Evolutionary conservation across 2,888 invertebrate genomes (phyloP).

Genomic region (Heliconius erato): DNA sequence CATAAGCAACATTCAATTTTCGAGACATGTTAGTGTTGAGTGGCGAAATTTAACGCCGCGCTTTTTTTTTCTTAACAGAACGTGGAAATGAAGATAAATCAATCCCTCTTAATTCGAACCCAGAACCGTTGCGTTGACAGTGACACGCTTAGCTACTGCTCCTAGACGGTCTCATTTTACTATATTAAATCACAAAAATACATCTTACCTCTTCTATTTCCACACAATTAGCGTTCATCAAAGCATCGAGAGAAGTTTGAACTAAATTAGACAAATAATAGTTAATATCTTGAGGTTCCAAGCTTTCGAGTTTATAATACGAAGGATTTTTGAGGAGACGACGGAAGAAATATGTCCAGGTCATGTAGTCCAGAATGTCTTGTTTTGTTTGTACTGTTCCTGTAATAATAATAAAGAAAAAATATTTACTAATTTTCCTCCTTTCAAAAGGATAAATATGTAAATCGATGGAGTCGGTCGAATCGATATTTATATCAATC

Average conservation of each 20-base stretch:
- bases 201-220: conserved; percentile 88
- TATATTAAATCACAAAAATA: background rate
- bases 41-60: background rate
- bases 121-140: no score
- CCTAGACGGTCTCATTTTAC: fast-evolving
- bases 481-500: no score
- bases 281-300: conserved; percentile 89
- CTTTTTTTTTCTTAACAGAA: background rate
- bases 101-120: no score
- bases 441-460: no score
- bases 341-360: conserved; percentile 99
- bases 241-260: conserved; percentile 90
- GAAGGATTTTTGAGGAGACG: conserved; percentile 96
- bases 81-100: background rate
- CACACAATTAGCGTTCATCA: conserved; percentile 92
- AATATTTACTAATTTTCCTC: no score
- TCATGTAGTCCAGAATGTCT: conserved; percentile 97
- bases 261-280: conserved; percentile 92
- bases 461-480: no score
- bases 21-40: background rate
- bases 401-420: conserved; percentile 50
- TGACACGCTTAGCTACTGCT: no score
- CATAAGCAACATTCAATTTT: background rate
- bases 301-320: conserved; percentile 92
- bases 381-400: conserved; percentile 97